Percentiles rank a stretch among this genome's conserved stretches.
Conservation (phyloP, 1,140 invertebrate species). For the Drosophila parabipectinata region DNA sequence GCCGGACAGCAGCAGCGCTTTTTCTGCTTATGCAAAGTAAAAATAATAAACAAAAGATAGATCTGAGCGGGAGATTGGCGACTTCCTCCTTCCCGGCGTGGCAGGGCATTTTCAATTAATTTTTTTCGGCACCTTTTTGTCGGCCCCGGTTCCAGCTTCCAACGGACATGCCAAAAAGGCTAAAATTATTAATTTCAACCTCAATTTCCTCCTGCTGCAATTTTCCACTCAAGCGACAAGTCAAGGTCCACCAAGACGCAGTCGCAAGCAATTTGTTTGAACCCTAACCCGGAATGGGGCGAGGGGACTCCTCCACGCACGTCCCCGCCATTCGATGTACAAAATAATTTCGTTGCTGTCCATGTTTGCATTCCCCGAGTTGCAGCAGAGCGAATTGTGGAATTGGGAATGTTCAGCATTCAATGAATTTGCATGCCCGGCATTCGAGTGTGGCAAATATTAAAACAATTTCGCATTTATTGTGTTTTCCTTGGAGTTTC, state of each 20-base stretch:
- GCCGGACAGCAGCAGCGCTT: conserved; percentile 1
- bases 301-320: conserved; percentile 42
- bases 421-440: conserved; percentile 45
- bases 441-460: conserved; percentile 58
- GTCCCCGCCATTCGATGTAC: conserved; percentile 59
- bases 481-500: conserved; percentile 32
- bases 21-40: conserved; percentile 60
- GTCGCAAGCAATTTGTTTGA: conserved; percentile 75
- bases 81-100: conserved; percentile 15
- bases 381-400: conserved; percentile 42
- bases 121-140: conserved; percentile 22
- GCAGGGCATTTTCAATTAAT: conserved; percentile 28
- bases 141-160: too few relatives aligned
- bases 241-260: conserved; percentile 25
- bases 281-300: conserved; percentile 54
- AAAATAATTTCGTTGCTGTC: conserved; percentile 42
- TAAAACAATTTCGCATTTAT: conserved; percentile 47
- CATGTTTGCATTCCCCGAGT: conserved; percentile 26
- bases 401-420: conserved; percentile 41
- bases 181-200: conserved; percentile 38
- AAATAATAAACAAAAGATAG: neutral
- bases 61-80: conserved; percentile 14
- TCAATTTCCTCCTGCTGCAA: conserved; percentile 45
- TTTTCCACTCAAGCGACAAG: conserved; percentile 78
- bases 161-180: conserved; percentile 6